Evolutionary conservation across 2,888 invertebrate genomes (phyloP).

Genomic region (Drosophila rellima): DNA sequence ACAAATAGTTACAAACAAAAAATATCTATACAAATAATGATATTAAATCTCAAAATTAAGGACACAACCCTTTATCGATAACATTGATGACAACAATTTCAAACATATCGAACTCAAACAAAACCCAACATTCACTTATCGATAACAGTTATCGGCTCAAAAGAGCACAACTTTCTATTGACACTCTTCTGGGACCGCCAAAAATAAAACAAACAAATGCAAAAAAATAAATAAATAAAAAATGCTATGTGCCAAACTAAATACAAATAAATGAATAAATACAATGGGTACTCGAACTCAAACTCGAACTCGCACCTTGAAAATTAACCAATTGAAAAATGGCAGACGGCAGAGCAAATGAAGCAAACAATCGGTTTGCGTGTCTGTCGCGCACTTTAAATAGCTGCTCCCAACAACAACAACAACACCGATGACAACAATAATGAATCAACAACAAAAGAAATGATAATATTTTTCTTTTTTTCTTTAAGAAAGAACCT

Average conservation of each 20-base stretch:
- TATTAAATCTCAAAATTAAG: background rate
- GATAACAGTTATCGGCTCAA: constrained; percentile 9
- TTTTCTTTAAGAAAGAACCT: constrained; percentile 18
- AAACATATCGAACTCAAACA: background rate
- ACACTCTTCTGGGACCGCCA: constrained; percentile 16
- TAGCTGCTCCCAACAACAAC: constrained; percentile 32
- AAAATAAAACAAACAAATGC: background rate
- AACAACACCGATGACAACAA: constrained; percentile 21
- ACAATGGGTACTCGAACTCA: constrained; percentile 21
- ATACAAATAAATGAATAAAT: constrained; percentile 14
- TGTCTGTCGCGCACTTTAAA: constrained; percentile 49
- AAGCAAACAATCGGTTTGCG: constrained; percentile 51
- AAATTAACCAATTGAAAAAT: constrained; percentile 41
- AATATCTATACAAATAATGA: background rate
- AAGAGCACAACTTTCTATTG: constrained; percentile 33
- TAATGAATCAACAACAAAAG: constrained; percentile 5
- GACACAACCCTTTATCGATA: background rate
- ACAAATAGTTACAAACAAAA: background rate
- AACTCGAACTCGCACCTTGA: constrained; percentile 34
- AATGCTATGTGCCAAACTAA: constrained; percentile 17
- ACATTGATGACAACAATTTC: background rate
- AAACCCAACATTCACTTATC: background rate
- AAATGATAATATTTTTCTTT: constrained; percentile 9
- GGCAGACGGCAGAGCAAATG: constrained; percentile 5
- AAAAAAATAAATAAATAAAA: constrained; percentile 1